Evolutionary conservation across 2,113 vertebrate species (phyloP).

Genomic region (Danio rerio): DNA sequence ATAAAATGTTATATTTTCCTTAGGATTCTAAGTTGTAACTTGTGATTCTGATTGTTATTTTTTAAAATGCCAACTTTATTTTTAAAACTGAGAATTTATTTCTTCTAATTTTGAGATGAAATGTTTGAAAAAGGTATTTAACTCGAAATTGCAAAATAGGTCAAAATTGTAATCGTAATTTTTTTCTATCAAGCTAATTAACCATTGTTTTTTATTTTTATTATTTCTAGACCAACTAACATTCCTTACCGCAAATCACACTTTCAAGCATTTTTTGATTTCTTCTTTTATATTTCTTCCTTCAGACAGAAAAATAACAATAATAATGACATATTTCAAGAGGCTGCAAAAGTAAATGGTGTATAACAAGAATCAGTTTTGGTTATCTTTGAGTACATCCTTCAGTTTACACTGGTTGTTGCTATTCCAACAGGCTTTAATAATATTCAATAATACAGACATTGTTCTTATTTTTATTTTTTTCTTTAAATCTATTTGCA

Average conservation of each 20-base stretch:
- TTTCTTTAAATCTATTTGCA: conserved; percentile 43
- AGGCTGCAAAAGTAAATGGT: conserved; percentile 25
- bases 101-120: too few species aligned
- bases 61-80: too few species aligned
- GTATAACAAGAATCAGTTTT: conserved; percentile 11
- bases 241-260: neutral
- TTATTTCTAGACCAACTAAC: too few species aligned
- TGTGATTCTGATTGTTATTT: too few species aligned
- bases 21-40: too few species aligned
- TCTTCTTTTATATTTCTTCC: neutral
- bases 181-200: too few species aligned
- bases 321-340: conserved; percentile 2
- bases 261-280: neutral
- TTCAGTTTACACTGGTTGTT: conserved; percentile 17
- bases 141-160: too few species aligned
- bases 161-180: too few species aligned
- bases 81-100: too few species aligned
- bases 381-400: neutral
- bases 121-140: too few species aligned
- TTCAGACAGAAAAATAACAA: conserved; percentile 9
- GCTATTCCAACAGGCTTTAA: conserved; percentile 37
- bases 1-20: too few species aligned
- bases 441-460: conserved; percentile 4
- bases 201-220: too few species aligned
- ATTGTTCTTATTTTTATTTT: conserved; percentile 33